Conservation (phyloP, 2,888 invertebrate genomes). For the Nysson spinosus region DNA sequence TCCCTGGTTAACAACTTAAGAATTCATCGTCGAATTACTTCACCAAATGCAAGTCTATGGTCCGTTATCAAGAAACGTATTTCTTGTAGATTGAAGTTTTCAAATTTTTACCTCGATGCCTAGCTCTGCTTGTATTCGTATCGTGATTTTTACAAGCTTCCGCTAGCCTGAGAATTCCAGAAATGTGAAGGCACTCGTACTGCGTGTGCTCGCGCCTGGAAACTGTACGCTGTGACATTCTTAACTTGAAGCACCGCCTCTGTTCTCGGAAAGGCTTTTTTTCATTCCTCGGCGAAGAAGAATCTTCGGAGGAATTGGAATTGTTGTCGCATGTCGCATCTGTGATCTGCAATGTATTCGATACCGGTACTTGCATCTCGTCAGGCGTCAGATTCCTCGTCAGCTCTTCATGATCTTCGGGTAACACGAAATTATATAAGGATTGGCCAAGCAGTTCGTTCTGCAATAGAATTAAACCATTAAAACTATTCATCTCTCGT, state of each 20-base stretch:
- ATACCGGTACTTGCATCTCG: constrained; percentile 74
- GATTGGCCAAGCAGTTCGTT: constrained; percentile 90
- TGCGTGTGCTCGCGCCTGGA: constrained; percentile 78
- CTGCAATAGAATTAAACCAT: constrained; percentile 77
- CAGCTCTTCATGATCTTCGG: constrained; percentile 87
- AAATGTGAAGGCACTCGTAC: constrained; percentile 78
- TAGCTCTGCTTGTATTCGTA: constrained; percentile 38
- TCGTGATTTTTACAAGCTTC: constrained; percentile 61
- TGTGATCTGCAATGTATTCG: constrained; percentile 60
- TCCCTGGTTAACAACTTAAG: too few species aligned
- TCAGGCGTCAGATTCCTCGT: constrained; percentile 81
- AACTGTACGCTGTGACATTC: constrained; percentile 77
- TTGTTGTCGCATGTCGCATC: constrained; percentile 77
- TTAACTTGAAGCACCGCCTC: constrained; percentile 77
- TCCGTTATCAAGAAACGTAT: too few species aligned
- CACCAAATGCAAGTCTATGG: too few species aligned
- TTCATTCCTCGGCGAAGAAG: constrained; percentile 28
- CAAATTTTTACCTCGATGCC: constrained; percentile 53
- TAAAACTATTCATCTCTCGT: neutral
- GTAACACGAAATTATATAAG: constrained; percentile 88
- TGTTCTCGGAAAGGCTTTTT: constrained; percentile 63
- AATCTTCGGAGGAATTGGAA: constrained; percentile 78
- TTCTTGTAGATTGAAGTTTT: neutral
- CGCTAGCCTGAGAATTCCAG: constrained; percentile 76
- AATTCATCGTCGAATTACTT: too few species aligned